Base-by-base conservation (phyloP, 2,113 vertebrate genomes). In the Aphelocoma coerulescens region DNA sequence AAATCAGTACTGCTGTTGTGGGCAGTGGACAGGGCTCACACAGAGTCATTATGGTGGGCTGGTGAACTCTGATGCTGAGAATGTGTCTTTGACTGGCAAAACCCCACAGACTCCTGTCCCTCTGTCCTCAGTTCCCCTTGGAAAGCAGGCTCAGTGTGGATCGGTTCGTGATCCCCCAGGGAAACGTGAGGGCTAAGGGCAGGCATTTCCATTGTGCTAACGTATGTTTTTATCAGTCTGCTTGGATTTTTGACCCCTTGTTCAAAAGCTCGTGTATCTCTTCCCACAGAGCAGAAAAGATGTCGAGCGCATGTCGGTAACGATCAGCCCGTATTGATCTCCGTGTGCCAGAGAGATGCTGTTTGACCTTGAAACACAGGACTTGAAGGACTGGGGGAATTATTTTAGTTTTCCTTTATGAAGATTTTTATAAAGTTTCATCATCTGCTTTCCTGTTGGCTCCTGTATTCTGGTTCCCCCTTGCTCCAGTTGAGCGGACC, bases 11-110 rank as follows among this genome's bases (percentile, higher is more conserved):
- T 74, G 75, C 44, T 74, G 10, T 23, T 82, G 32, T 28, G 23
- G 46, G 7, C 37, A 49, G 24, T 7, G 13, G 43, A 23, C 12
- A 48, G 24, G 27, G 41, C 24, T 79, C 10, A 1, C 16, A 20
- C 12, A 39, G 44, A 15, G 22, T 41, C 9, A 4, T 59, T 16
- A 1, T 13, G 35, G 13, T n/a, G 27, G 15, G 11, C 46, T 51
- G 44, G 19, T 73, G 51, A 32, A 52, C 57, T 23, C 13, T 18
- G 11, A 30, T 72, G 30, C 17, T 55, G 32, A 4, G 6, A 46
- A 49, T 1, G 0, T 72, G 21, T 44, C 43, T 66, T 41, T 1
- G 3, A 10, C 30, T 0, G 0, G 30, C n/a, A 27, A 62, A 48
- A 58, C 12, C 30, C 37, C 46, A 14, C 30, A 54, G 55, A 23